Base-by-base conservation (phyloP, 2,797 vertebrate genomes). In the Fistularia tabacaria region DNA sequence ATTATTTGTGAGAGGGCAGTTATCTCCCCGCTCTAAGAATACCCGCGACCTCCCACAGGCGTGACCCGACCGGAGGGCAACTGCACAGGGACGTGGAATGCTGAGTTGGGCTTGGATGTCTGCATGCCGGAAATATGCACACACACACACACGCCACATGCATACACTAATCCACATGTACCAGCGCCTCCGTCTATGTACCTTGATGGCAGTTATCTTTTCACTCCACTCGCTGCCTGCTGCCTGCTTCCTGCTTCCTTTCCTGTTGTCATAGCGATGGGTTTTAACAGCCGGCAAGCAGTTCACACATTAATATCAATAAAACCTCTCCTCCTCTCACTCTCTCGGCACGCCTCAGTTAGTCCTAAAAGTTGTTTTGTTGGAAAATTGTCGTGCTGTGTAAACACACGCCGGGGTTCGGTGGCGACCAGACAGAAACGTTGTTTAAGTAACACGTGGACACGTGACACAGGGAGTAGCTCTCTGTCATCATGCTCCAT, bases 241-340 rank as follows among this genome's bases (percentile, higher is more conserved):
- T 15, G 69, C 67, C 67, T 54, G 71, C 77, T 86, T 87, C 85
- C 87, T 88, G 82, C 80, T 88, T 89, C 83, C 83, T 84, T 76
- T 74, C 59, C 63, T 63, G 80, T 82, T 80, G 76, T 70, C 74
- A 81, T 83, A 71, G 73, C 2, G 53, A 82, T 69, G 52, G 50
- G 25, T 41, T 66, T 62, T 47, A 69, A 55, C 70, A 72, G 46
- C 65, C 38, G 63, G 44, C 12, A 3, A 60, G 42, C 40, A 8
- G 40, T 43, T 46, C 15, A 51, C 62, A 40, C 54, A 69, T 46
- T 71, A 68, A 74, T 64, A 74, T 60, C 53, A 66, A 49, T 44
- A 69, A 51, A 39, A 49, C 56, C 50, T 8, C 12, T 59, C 57
- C 48, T 47, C 72, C 76, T 84, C 78, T 62, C 41, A 43, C 57